Evolutionary conservation across 1,140 invertebrate genomes (phyloP), one percentile per base, ranked within the genome.

Genomic region (Zaprionus ghesquierei): DNA sequence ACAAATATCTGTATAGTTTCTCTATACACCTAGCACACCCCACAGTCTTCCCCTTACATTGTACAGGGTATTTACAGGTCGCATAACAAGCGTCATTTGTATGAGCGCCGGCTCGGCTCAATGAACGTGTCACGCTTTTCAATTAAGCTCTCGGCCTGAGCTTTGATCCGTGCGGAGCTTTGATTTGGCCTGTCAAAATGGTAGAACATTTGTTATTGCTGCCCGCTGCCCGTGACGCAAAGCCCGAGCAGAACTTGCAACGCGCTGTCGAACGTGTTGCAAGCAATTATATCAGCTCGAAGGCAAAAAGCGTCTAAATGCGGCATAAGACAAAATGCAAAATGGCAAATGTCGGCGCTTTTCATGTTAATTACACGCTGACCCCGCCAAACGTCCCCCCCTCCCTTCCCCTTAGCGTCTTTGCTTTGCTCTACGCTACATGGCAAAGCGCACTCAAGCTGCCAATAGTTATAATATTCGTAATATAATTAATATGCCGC

Each of bases 331-430:
- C 50, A 44, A 61, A 61, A 29, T 54, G 29, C 31, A 50, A 51
- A 73, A 74, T 31, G 64, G 56, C 59, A 70, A 62, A 53, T 53
- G 71, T 74, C 77, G 81, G 81, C 70, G 56, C 64, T 66, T 86
- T 86, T 86, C 69, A 81, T 86, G 81, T 81, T 72, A 86, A 86
- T 86, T 81, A 77, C 69, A 58, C 35, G 38, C 18, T 51, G 55
- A 61, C 44, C 38, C 35, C 63, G 51, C 41, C 20, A 18, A 46
- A 46, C 18, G 18, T 18, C 13, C 27, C 31, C 29, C n/a, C 10
- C 10, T 20, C 38, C 27, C 46, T 15, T 15, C 6, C n/a, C 1
- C 31, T 13, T 31, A 13, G 33, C 6, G 1, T 6, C 35, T 35
- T 0, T n/a, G 4, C 4, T 12, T 35, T 10, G 2, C 33, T 35